phyloP scores from a whole-genome alignment of 64 coral and sea anemone genomes.

The Hydrozoanthus tunicans region DNA sequence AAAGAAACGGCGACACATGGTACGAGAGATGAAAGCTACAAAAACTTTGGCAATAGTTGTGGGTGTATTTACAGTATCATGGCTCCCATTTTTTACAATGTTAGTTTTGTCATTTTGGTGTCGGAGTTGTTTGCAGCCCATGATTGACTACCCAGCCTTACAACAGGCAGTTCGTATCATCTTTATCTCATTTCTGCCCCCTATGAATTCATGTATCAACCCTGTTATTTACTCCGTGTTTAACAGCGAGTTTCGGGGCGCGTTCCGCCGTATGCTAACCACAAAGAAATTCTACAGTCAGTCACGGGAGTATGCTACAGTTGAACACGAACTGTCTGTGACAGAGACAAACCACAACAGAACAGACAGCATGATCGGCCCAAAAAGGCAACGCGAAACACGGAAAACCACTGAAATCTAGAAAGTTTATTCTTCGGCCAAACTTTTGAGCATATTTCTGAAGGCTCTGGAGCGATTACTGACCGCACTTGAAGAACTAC shows the following conservation, averaged over 20 bases:
- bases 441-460: background rate
- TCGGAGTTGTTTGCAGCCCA: background rate
- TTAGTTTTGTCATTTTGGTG: slow-evolving; percentile 49
- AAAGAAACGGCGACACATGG: slow-evolving; percentile 34
- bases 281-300: background rate
- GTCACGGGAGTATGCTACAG: background rate
- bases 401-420: background rate
- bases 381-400: slow-evolving; percentile 17
- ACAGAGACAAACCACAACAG: slow-evolving; percentile 44
- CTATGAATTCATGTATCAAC: slow-evolving; percentile 52
- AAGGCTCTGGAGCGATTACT: background rate
- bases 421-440: background rate
- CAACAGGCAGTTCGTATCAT: background rate
- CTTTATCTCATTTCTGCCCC: slow-evolving; percentile 38
- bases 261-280: slow-evolving; percentile 42
- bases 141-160: background rate
- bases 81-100: slow-evolving; percentile 45
- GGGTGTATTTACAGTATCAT: slow-evolving; percentile 42
- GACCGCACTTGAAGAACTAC: slow-evolving; percentile 2
- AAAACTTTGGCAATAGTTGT: slow-evolving; percentile 47
- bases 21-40: slow-evolving; percentile 48
- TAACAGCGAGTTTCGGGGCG: slow-evolving; percentile 49
- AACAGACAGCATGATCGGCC: background rate
- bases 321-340: slow-evolving; percentile 26
- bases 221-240: slow-evolving; percentile 48